Evolutionary conservation across 1,140 invertebrate genomes (phyloP), one percentile per base, ranked within the genome.

Genomic region (Bombus turneri): DNA sequence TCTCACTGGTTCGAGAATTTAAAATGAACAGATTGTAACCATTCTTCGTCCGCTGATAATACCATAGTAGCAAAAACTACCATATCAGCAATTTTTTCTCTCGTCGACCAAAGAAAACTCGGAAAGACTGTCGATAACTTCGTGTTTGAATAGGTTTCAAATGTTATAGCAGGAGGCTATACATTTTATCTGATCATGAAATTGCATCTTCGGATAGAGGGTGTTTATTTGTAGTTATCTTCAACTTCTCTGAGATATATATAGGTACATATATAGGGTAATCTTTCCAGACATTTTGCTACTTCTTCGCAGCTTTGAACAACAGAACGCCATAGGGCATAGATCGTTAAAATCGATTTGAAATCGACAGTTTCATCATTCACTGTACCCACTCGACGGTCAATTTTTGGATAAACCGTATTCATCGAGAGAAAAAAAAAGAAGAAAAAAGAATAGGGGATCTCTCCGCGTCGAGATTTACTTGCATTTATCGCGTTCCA

Each of bases 401-500:
- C 34, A 69, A 80, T 47, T 69, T 80, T 80, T 43, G 78, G 31
- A 53, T 39, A 18, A 43, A 25, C 31, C 6, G 62, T 43, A 41
- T 31, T 79, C 34, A 39, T n/a, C 10, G 25, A 25, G 25, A 39
- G 2, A 39, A 39, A 6, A 9, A 22, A 25, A n/a, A 69, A 37
- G 43, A 18, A 22, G 28, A 47, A 69, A 37, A 53, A 41, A 69
- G 41, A 18, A n/a, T 53, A 69, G 68, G 34, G 43, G 41, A 85
- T 85, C 57, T 81, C 43, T 47, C 22, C n/a, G 37, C 37, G n/a
- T 41, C 37, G 31, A 75, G 84, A 85, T 81, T 81, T 81, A 41
- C 62, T 81, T 62, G 84, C 43, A 66, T 85, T 81, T 81, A 81
- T 71, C 83, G 78, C 62, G 69, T 79, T 87, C 85, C 87, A 89